Conservation (phyloP, 2,888 invertebrate species). For the Drosophila gaucha region DNA sequence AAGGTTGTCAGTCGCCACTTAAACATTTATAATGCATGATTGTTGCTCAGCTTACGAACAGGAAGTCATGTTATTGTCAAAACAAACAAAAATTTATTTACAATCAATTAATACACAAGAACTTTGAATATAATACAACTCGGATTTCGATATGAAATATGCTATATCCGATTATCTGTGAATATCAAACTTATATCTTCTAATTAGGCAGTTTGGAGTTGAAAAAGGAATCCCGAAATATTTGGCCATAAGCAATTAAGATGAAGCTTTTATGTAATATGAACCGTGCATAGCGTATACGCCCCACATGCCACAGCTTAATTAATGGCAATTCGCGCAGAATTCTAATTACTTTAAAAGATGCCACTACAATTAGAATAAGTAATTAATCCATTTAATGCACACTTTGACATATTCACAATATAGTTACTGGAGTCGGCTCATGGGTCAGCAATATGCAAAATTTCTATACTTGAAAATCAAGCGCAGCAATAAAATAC, state of each 20-base stretch:
- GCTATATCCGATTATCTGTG: slow-evolving; percentile 2
- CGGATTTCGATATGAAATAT: not conserved
- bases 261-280: not conserved
- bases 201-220: not conserved
- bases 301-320: slow-evolving; percentile 17
- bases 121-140: not conserved
- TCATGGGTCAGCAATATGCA: not conserved
- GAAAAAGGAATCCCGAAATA: slow-evolving; percentile 21
- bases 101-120: not conserved
- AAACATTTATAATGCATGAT: slow-evolving; percentile 36
- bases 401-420: not conserved
- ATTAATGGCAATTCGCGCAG: not conserved
- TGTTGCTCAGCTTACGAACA: slow-evolving; percentile 10
- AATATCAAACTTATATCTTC: slow-evolving; percentile 1
- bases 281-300: slow-evolving; percentile 27
- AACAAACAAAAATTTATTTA: not conserved
- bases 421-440: not conserved
- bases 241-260: not conserved
- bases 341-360: slow-evolving; percentile 1
- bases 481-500: no score
- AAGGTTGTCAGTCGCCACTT: slow-evolving; percentile 14
- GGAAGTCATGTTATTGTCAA: slow-evolving; percentile 20
- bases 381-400: not conserved
- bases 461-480: no score
- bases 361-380: not conserved